Conservation (phyloP, 2,888 invertebrate species). For the Epirrita christyi region DNA sequence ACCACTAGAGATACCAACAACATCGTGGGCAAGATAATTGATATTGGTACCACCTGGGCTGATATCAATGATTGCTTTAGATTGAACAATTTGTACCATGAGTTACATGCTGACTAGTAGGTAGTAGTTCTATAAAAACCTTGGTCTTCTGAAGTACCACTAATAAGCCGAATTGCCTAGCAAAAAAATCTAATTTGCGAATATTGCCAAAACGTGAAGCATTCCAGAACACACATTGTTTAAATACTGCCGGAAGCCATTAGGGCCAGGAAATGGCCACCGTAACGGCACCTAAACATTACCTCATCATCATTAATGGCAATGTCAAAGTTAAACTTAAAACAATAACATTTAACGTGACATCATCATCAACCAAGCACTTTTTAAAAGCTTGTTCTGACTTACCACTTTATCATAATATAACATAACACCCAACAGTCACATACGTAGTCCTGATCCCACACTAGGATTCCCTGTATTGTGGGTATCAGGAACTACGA, state of each 20-base stretch:
- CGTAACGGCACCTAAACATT: constrained; percentile 55
- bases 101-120: too few species aligned
- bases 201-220: constrained; percentile 24
- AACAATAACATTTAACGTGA: constrained; percentile 44
- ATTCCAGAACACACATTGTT: constrained; percentile 38
- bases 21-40: too few species aligned
- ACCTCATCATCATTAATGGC: constrained; percentile 65
- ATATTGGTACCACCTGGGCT: too few species aligned
- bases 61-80: too few species aligned
- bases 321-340: constrained; percentile 58
- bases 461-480: too few species aligned
- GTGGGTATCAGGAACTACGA: too few species aligned
- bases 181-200: constrained; percentile 16
- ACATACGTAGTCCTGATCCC: too few species aligned
- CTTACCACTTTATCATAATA: too few species aligned
- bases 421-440: too few species aligned
- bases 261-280: constrained; percentile 64
- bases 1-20: too few species aligned
- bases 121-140: neutral
- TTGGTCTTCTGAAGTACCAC: neutral
- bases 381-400: too few species aligned
- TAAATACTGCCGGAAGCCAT: constrained; percentile 63
- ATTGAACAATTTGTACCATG: too few species aligned
- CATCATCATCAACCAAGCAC: constrained; percentile 11
- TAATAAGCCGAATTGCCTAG: neutral